Base-by-base conservation (phyloP, 1,140 invertebrate genomes). In the Drosophila fuyamai region DNA sequence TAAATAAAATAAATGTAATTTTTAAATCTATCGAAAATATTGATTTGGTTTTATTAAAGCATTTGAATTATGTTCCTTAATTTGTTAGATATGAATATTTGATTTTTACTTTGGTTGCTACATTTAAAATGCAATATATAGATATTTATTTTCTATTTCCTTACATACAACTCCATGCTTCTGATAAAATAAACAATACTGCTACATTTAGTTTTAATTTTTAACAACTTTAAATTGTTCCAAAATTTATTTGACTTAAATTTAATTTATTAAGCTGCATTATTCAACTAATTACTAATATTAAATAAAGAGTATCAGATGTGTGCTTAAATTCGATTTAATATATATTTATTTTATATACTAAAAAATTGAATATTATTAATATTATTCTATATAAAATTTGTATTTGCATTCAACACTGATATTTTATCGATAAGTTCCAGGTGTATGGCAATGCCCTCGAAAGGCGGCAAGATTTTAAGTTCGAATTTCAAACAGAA, bases 111-210 rank as follows among this genome's bases (percentile, higher is more conserved):
- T 51, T 35, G 47, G 13, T 13, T 47, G 46, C 5, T 48, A 48
- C 7, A 27, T 48, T 43, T 16, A 8, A 4, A 27, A 27, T 29
- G 4, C 5, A n/a, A n/a, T 29, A 50, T 29, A 29, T 7, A 10
- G 14, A 10, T 51, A 35, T 51, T 35, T 51, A 58, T 32, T 56
- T 61, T 61, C 14, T 1, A 50, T 61, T 61, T n/a, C 27, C 32
- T 40, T 40, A 8, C 5, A 29, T n/a, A 29, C 14, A 61, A 38
- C 16, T 9, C n/a, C 6, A 8, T 23, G 32, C 13, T 38, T 2
- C 38, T 38, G 50, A 4, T 29, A 40, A 56, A 40, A 32, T 40
- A 56, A 61, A 57, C 27, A 18, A 57, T 10, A 23, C 23, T 14
- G 27, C n/a, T 16, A 38, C 13, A 58, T 58, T 58, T 41, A 61